Conservation (phyloP, 2,797 vertebrate genomes). For the Anisognathus igniventris region DNA sequence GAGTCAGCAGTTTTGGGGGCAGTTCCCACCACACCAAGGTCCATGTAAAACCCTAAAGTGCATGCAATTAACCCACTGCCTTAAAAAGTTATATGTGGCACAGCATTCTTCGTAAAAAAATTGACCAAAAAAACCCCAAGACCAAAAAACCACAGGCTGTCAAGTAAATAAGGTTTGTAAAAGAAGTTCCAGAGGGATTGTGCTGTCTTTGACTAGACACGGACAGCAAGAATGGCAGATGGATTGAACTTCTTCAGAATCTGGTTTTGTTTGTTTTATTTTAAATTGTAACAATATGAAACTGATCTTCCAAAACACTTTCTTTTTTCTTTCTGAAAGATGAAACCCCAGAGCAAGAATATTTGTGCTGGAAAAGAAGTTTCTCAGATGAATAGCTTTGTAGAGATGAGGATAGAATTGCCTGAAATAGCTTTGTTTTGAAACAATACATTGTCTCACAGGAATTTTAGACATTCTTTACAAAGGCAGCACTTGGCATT, state of each 20-base stretch:
- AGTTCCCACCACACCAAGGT: not conserved
- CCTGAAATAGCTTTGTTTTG: conserved; percentile 60
- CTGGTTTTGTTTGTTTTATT: conserved; percentile 32
- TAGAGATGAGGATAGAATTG: conserved; percentile 13
- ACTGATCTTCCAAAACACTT: conserved; percentile 31
- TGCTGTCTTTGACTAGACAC: not conserved
- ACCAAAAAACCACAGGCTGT: not conserved
- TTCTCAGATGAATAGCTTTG: not conserved
- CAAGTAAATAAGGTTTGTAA: conserved; percentile 11
- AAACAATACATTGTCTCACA: conserved; percentile 14
- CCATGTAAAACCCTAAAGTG: not conserved
- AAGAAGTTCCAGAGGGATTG: not conserved
- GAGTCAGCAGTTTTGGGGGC: not conserved
- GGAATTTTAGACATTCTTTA: conserved; percentile 38
- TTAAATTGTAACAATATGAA: conserved; percentile 29
- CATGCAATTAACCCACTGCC: not conserved
- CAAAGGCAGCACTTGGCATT: conserved; percentile 11
- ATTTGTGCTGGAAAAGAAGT: not conserved
- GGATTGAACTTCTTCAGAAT: conserved; percentile 18
- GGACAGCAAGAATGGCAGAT: not conserved
- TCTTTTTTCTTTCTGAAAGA: conserved; percentile 26
- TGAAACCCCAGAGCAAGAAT: conserved; percentile 30
- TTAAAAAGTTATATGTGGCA: not conserved
- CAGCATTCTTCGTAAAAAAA: not conserved
- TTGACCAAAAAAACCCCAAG: not conserved